A percentile compares a stretch with the other conserved stretches of the same genome.
Evolutionary conservation across 2,113 vertebrate genomes (phyloP).

Genomic region (Phoxinus phoxinus): DNA sequence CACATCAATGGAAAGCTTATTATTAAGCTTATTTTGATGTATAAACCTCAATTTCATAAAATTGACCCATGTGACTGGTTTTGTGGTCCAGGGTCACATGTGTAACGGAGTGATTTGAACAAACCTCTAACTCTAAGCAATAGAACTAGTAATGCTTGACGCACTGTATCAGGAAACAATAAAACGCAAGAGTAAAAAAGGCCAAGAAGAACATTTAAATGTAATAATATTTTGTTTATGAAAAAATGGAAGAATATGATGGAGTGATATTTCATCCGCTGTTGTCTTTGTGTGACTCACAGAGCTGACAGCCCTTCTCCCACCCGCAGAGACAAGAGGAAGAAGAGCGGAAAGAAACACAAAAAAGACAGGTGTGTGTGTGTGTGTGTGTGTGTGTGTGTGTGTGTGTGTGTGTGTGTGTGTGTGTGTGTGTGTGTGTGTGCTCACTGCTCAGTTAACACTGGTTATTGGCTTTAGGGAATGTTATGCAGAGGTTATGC

Average conservation of each 20-base stretch:
- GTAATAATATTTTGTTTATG: background rate
- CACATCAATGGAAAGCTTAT: no score
- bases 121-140: background rate
- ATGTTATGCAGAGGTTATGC: no score
- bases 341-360: slow-evolving; percentile 91
- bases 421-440: slow-evolving; percentile 76
- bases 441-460: background rate
- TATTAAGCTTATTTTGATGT: no score
- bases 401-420: slow-evolving; percentile 65
- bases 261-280: background rate
- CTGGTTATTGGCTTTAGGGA: no score
- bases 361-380: slow-evolving; percentile 87
- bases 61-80: no score
- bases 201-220: background rate
- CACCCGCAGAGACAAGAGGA: slow-evolving; percentile 91
- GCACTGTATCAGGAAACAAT: background rate
- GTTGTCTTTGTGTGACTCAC: slow-evolving; percentile 49
- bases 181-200: background rate
- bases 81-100: no score
- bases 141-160: background rate
- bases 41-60: no score
- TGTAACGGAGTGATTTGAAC: no score
- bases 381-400: slow-evolving; percentile 67
- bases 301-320: slow-evolving; percentile 92
- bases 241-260: background rate